These are phyloP conservation scores for Muraenolepis orangiensis DNA, from an alignment of 2,797 vertebrate genomes.

Conservation along the genomic window DNA sequence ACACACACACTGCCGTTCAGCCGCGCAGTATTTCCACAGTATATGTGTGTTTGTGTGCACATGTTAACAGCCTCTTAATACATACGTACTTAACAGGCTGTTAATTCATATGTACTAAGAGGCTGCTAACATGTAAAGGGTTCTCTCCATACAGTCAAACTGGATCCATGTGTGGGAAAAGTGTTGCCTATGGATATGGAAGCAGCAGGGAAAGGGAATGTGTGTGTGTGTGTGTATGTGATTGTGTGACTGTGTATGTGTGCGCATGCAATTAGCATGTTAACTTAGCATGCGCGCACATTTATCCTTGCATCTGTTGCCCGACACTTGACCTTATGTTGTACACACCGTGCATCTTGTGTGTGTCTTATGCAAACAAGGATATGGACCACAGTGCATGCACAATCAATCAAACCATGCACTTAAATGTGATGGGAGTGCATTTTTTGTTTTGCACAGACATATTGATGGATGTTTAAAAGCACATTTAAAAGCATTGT, in stretches of 20 bases:
- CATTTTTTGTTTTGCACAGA: not conserved
- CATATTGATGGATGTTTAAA: not conserved
- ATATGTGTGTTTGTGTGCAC: not conserved
- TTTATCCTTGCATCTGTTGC: not conserved
- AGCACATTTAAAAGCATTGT: not conserved
- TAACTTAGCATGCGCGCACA: not conserved
- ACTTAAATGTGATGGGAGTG: not conserved
- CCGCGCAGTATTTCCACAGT: slow-evolving; percentile 24
- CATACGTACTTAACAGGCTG: no score
- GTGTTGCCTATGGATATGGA: not conserved
- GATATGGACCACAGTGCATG: not conserved
- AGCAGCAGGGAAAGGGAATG: not conserved
- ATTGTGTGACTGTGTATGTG: not conserved
- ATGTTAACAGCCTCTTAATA: not conserved
- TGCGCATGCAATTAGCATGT: not conserved
- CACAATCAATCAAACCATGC: not conserved
- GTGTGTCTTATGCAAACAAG: not conserved
- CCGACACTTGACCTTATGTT: not conserved
- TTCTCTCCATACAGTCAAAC: not conserved
- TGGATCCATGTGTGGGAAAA: not conserved
- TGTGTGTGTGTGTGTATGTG: no score
- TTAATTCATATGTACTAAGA: no score
- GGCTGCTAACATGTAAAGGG: no score
- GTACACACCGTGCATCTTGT: not conserved
- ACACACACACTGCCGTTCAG: slow-evolving; percentile 25